These are phyloP conservation scores for Amphiprion percula DNA, from an alignment of 2,113 vertebrate species.

Conservation along the genomic window DNA sequence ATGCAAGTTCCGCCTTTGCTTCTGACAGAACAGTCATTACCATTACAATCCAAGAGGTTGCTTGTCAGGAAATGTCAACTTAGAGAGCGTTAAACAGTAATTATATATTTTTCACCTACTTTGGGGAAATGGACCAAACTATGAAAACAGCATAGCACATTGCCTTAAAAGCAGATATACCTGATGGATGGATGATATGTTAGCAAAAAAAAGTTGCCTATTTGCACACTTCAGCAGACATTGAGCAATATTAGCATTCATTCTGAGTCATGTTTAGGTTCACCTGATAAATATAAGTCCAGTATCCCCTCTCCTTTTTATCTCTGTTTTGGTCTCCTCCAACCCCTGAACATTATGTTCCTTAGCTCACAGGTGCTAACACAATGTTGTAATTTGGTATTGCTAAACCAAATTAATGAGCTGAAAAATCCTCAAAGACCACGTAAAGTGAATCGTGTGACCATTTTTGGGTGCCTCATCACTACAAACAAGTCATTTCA, in stretches of 20 bases:
- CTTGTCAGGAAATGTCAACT: not conserved
- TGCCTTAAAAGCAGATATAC: no score
- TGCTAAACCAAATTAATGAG: slow-evolving; percentile 15
- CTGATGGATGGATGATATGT: no score
- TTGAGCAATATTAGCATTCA: not conserved
- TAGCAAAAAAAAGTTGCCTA: no score
- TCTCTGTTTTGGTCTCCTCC: slow-evolving; percentile 7
- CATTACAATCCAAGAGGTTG: not conserved
- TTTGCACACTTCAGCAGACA: not conserved
- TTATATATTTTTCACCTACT: no score
- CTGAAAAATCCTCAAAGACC: not conserved
- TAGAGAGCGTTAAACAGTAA: no score
- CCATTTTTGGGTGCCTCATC: no score
- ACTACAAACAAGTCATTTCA: not conserved
- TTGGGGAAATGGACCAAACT: no score
- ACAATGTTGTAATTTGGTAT: not conserved
- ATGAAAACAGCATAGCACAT: no score
- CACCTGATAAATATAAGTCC: not conserved
- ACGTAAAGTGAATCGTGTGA: no score
- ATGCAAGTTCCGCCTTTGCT: not conserved
- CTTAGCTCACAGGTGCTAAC: not conserved
- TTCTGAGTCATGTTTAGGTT: not conserved
- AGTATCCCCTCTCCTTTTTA: not conserved
- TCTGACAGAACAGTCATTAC: not conserved
- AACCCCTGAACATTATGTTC: not conserved